A percentile compares a stretch with the other conserved stretches of the same genome.
phyloP scores from a whole-genome alignment of 2,888 invertebrate species.

The Dynastes tityus region DNA sequence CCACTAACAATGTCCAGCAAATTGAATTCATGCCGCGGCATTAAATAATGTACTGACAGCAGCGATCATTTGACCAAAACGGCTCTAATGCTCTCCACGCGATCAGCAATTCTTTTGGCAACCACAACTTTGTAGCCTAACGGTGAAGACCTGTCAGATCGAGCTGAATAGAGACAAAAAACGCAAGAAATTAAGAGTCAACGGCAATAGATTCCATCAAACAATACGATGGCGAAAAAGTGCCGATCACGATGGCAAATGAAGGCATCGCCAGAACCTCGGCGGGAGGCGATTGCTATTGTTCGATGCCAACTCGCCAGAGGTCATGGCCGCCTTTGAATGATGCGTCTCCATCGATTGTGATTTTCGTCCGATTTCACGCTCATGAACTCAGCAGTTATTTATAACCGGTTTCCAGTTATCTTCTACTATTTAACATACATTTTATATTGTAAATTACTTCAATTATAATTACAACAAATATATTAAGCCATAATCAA shows the following conservation, averaged over 20 bases:
- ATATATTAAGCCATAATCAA: too few relatives aligned
- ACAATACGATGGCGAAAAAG: constrained; percentile 40
- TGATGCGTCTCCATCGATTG: constrained; percentile 22
- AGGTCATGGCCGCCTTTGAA: constrained; percentile 39
- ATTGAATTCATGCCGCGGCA: constrained; percentile 31
- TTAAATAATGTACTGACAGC: constrained; percentile 22
- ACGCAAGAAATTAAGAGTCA: constrained; percentile 28
- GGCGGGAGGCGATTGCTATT: constrained; percentile 26
- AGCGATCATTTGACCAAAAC: constrained; percentile 3
- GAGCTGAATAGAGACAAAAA: constrained; percentile 20
- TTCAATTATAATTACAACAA: too few relatives aligned
- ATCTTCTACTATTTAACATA: neutral
- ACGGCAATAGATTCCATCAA: constrained; percentile 27
- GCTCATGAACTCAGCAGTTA: neutral
- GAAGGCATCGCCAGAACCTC: constrained; percentile 21
- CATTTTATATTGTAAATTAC: neutral
- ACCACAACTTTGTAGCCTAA: constrained; percentile 12
- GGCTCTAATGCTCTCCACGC: neutral
- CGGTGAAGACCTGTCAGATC: constrained; percentile 8
- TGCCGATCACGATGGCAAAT: constrained; percentile 37
- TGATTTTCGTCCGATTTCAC: constrained; percentile 25
- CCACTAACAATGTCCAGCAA: constrained; percentile 17
- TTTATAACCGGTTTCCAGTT: neutral
- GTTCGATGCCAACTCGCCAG: constrained; percentile 6
- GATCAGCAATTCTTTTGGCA: constrained; percentile 1